phyloP scores from a whole-genome alignment of 2,113 vertebrate genomes.

The Salvator merianae region DNA sequence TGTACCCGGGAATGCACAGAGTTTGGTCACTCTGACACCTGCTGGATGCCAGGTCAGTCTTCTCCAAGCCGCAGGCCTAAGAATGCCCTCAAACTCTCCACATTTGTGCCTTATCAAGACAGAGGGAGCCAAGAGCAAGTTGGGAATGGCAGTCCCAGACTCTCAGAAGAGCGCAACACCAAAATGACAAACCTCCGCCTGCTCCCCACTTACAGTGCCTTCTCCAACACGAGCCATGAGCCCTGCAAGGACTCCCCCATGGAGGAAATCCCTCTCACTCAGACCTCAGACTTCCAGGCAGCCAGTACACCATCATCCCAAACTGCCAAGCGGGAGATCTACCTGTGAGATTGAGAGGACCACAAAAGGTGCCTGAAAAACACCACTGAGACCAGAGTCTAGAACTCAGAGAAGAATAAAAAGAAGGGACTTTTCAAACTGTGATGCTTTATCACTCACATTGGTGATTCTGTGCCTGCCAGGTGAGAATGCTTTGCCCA shows the following conservation, averaged over 20 bases:
- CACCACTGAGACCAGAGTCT: slow-evolving; percentile 56
- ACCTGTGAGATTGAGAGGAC: slow-evolving; percentile 86
- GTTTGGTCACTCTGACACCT: slow-evolving; percentile 96
- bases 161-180: slow-evolving; percentile 89
- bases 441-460: slow-evolving; percentile 59
- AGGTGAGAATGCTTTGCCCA: slow-evolving; percentile 55
- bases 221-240: slow-evolving; percentile 93
- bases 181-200: slow-evolving; percentile 96
- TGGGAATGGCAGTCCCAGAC: slow-evolving; percentile 93
- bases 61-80: slow-evolving; percentile 91
- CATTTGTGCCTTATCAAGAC: slow-evolving; percentile 99
- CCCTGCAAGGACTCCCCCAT: slow-evolving; percentile 91
- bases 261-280: slow-evolving; percentile 97
- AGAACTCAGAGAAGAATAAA: slow-evolving; percentile 21
- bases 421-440: slow-evolving; percentile 59
- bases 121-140: slow-evolving; percentile 91
- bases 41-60: slow-evolving; percentile 99
- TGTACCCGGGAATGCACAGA: slow-evolving; percentile 97
- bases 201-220: slow-evolving; percentile 99
- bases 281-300: slow-evolving; percentile 91
- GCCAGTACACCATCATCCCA: slow-evolving; percentile 89
- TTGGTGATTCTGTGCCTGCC: slow-evolving; percentile 40
- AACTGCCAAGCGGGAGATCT: slow-evolving; percentile 96
- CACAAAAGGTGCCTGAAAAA: slow-evolving; percentile 49
- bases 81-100: slow-evolving; percentile 93